Base-by-base conservation (phyloP, 2,888 invertebrate genomes). In the Eurytoma californica region DNA sequence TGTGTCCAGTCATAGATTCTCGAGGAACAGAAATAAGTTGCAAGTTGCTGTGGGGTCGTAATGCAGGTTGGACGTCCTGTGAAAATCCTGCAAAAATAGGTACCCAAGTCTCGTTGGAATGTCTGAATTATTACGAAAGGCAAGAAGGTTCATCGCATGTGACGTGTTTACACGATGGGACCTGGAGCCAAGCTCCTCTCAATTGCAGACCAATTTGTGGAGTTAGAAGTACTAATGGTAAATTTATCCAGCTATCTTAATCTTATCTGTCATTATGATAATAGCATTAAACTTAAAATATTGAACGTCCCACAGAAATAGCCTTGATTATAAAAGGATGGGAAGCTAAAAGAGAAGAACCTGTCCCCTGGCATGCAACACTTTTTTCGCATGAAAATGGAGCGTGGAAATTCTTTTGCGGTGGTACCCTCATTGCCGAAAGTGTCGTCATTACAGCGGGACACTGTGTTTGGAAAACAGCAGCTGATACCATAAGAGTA, bases 361-460 rank as follows among this genome's bases (percentile, higher is more conserved):
- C 90, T 74, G 85, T 92, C 69, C 93, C 93, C 0, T 93, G 93
- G 93, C 92, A 93, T 82, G 91, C 91, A 0, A 92, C 92, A 0
- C 89, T 93, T 1, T 93, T 92, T 84, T 85, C 87, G 1, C 91
- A 90, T 82, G 87, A 87, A 7, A 85, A 87, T 16, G 88, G 84
- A 0, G 87, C 90, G 0, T 92, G 91, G 90, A 88, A 82, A 81
- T 92, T 92, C 83, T 92, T 92, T 79, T 93, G 93, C 77, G 93
- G 93, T 0, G 93, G 92, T 0, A 91, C 92, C 0, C 87, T 93
- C 0, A 89, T 93, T 77, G 90, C 88, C 2, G 91, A 91, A 82
- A 84, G 86, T n/a, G 84, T 89, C 3, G 88, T 91, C 9, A 80
- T 91, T 53, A 91, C 91, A 84, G 91, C 91, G 55, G 91, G 89